Evolutionary conservation across 2,113 vertebrate species (phyloP).

Genomic region (Phaethornis superciliosus): DNA sequence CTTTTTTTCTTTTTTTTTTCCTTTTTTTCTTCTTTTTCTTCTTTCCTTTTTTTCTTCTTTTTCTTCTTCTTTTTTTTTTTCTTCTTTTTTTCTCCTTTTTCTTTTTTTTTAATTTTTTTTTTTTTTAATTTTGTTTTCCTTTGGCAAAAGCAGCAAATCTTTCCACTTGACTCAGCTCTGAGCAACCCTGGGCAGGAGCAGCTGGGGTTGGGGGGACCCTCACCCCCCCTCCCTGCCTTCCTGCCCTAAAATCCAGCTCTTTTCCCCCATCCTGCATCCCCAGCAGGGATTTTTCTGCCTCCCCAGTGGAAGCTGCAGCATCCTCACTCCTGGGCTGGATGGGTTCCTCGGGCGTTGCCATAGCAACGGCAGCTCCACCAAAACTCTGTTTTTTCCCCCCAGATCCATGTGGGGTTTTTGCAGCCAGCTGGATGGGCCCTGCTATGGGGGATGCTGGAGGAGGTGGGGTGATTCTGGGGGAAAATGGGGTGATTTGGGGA

Average conservation of each 20-base stretch:
- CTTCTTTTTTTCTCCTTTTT: too few relatives aligned
- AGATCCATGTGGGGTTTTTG: not conserved
- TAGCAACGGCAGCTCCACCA: slow-evolving; percentile 41
- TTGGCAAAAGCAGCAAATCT: not conserved
- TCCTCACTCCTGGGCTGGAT: not conserved
- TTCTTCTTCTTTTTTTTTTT: too few relatives aligned
- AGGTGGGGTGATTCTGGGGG: too few relatives aligned
- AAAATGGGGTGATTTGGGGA: too few relatives aligned
- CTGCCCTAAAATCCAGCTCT: not conserved
- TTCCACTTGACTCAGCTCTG: not conserved
- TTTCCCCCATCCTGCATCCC: not conserved
- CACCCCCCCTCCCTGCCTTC: not conserved
- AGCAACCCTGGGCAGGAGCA: not conserved
- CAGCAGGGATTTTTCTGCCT: not conserved
- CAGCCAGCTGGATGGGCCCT: not conserved
- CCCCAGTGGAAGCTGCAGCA: not conserved
- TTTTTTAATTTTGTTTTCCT: too few relatives aligned
- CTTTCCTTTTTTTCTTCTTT: too few relatives aligned
- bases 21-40: too few relatives aligned
- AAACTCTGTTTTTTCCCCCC: not conserved
- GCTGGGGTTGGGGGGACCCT: not conserved
- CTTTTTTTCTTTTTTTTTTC: too few relatives aligned
- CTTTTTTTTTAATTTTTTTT: too few relatives aligned
- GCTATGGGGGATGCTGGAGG: not conserved
- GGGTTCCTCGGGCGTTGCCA: not conserved